These are phyloP conservation scores for Parus major DNA, from an alignment of 2,113 vertebrate genomes.

Conservation along the genomic window DNA sequence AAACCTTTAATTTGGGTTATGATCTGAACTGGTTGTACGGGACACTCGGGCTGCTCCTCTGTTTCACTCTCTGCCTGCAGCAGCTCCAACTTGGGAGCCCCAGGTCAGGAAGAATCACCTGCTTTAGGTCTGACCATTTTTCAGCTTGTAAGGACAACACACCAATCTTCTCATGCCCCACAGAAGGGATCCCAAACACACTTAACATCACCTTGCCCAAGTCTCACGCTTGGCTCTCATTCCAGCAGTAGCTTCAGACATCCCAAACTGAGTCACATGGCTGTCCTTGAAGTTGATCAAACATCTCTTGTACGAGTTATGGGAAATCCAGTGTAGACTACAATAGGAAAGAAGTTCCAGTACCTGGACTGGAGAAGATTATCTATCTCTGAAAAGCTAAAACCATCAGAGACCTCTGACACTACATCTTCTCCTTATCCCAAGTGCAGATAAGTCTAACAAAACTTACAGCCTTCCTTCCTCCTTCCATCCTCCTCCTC, in stretches of 20 bases:
- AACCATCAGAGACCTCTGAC: neutral
- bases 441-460: neutral
- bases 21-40: neutral
- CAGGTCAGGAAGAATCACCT: neutral
- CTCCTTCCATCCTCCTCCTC: neutral
- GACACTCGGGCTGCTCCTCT: neutral
- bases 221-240: neutral
- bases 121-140: neutral
- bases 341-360: neutral
- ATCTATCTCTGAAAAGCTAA: neutral
- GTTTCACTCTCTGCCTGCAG: neutral
- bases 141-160: neutral
- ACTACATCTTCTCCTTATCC: neutral
- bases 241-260: neutral
- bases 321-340: neutral
- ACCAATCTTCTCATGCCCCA: neutral
- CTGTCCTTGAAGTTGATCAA: neutral
- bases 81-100: neutral
- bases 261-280: rapidly evolving
- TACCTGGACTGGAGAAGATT: neutral
- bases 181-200: neutral
- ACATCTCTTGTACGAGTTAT: neutral
- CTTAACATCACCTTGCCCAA: neutral
- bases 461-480: neutral
- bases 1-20: slow-evolving; percentile 27